Conservation (phyloP, 2,797 vertebrate genomes). For the Propithecus perrieri region DNA sequence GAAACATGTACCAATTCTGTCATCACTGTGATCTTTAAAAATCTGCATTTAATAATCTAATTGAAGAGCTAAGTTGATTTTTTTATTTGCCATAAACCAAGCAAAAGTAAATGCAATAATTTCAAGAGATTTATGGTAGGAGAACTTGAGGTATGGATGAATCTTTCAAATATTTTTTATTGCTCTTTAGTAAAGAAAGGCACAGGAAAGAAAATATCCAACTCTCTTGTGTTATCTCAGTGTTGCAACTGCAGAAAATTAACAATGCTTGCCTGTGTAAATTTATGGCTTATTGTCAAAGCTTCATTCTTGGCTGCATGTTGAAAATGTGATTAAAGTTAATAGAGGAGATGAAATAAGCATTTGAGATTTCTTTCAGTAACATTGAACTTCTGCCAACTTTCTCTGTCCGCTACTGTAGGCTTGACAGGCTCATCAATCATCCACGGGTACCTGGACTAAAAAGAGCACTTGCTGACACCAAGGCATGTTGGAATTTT, state of each 20-base stretch:
- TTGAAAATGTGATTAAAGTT: constrained; percentile 90
- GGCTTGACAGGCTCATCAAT: constrained; percentile 86
- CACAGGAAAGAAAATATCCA: constrained; percentile 80
- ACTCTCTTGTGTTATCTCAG: constrained; percentile 80
- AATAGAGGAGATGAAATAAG: constrained; percentile 88
- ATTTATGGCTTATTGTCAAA: constrained; percentile 87
- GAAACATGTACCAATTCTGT: neutral
- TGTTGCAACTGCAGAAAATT: constrained; percentile 71
- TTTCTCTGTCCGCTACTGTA: constrained; percentile 84
- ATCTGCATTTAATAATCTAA: constrained; percentile 58
- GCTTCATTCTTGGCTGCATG: constrained; percentile 89
- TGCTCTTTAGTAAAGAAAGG: constrained; percentile 73
- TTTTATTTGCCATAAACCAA: constrained; percentile 72
- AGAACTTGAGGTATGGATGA: constrained; percentile 72
- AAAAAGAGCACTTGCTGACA: constrained; percentile 82
- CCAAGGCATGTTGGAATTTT: constrained; percentile 84
- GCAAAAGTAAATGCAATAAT: constrained; percentile 76
- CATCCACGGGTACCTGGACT: constrained; percentile 83
- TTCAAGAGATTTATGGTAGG: constrained; percentile 77
- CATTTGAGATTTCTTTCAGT: constrained; percentile 89
- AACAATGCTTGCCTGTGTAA: constrained; percentile 87
- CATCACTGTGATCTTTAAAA: constrained; percentile 66
- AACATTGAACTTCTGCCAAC: constrained; percentile 87
- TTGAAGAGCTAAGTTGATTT: constrained; percentile 68
- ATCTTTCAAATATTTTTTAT: constrained; percentile 79